Percentiles rank a stretch among this genome's conserved stretches.
Evolutionary conservation across 2,113 vertebrate species (phyloP).

Genomic region (Calyptommatus sinebrachiatus): DNA sequence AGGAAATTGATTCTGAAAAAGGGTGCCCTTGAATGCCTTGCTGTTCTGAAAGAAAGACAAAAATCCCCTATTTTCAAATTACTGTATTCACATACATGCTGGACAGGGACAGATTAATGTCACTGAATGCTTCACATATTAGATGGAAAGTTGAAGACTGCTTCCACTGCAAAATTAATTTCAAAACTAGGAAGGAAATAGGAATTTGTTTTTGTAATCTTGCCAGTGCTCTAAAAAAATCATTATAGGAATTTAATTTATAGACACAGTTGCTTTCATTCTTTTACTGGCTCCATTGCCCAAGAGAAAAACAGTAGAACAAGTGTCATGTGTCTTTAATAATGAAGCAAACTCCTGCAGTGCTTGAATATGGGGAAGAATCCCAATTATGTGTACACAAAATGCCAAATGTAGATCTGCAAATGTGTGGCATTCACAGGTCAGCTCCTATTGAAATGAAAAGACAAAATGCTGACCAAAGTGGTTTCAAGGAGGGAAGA

Average conservation of each 20-base stretch:
- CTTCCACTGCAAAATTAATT: background rate
- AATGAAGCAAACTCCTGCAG: constrained; percentile 61
- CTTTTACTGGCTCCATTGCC: constrained; percentile 56
- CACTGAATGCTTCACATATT: background rate
- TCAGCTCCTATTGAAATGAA: constrained; percentile 40
- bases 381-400: constrained; percentile 47
- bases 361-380: constrained; percentile 49
- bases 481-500: constrained; percentile 21
- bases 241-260: constrained; percentile 57
- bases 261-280: constrained; percentile 52
- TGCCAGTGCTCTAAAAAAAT: constrained; percentile 37
- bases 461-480: constrained; percentile 37
- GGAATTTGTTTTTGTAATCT: constrained; percentile 48
- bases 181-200: constrained; percentile 15
- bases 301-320: constrained; percentile 55
- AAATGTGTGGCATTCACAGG: constrained; percentile 52
- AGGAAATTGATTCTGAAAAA: background rate
- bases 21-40: background rate
- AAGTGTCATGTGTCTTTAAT: constrained; percentile 62
- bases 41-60: background rate
- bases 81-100: background rate
- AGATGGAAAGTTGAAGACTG: background rate
- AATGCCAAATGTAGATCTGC: constrained; percentile 54
- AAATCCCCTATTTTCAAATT: background rate
- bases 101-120: background rate